Evolutionary conservation across 2,113 vertebrate species (phyloP).

Genomic region (Toxotes chatareus): DNA sequence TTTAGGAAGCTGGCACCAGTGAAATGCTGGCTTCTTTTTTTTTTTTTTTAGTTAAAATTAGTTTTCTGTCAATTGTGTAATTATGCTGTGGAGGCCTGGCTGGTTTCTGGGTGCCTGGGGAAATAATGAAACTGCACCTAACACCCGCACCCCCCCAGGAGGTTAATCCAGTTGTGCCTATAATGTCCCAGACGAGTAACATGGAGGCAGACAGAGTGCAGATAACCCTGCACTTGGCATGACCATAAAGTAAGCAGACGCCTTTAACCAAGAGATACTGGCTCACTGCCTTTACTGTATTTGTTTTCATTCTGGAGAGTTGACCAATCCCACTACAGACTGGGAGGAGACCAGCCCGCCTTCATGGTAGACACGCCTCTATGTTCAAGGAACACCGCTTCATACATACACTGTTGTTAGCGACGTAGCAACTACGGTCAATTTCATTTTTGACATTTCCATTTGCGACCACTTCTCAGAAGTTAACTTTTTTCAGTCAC

Average conservation of each 20-base stretch:
- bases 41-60: too few relatives aligned
- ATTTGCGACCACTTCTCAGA: slow-evolving; percentile 36
- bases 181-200: neutral
- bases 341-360: slow-evolving; percentile 71
- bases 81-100: too few relatives aligned
- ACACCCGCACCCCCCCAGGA: too few relatives aligned
- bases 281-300: slow-evolving; percentile 49
- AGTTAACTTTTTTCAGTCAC: slow-evolving; percentile 30
- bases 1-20: too few relatives aligned
- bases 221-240: slow-evolving; percentile 17
- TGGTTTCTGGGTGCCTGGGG: neutral
- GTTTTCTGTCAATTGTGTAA: too few relatives aligned
- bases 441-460: slow-evolving; percentile 63
- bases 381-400: slow-evolving; percentile 78
- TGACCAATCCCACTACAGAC: slow-evolving; percentile 64
- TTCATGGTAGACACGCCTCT: slow-evolving; percentile 70
- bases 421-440: slow-evolving; percentile 66
- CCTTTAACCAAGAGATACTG: slow-evolving; percentile 31
- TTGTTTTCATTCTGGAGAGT: slow-evolving; percentile 75
- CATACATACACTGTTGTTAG: slow-evolving; percentile 83
- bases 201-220: neutral
- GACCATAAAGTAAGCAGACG: slow-evolving; percentile 12
- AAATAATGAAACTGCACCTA: neutral
- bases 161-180: neutral
- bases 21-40: too few relatives aligned